Evolutionary conservation across 2,888 invertebrate genomes (phyloP).

Genomic region (Ernsta delagoae): DNA sequence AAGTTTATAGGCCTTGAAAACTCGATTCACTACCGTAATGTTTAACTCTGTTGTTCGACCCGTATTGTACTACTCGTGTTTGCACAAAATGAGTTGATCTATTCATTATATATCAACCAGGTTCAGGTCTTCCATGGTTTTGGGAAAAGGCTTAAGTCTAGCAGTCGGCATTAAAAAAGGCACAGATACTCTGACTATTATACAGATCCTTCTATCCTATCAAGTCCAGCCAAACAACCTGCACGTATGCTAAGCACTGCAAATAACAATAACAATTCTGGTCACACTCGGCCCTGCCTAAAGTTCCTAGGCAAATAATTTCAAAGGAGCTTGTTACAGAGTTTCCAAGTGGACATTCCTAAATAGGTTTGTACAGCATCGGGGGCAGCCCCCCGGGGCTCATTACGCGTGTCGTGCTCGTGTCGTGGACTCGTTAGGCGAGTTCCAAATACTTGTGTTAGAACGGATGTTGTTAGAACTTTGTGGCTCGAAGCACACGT

Average conservation of each 20-base stretch:
- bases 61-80: too few relatives aligned
- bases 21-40: not conserved
- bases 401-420: not conserved
- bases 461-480: slow-evolving; percentile 7
- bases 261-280: too few relatives aligned
- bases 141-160: too few relatives aligned
- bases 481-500: slow-evolving; percentile 3
- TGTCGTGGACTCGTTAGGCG: slow-evolving; percentile 11
- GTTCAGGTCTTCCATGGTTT: too few relatives aligned
- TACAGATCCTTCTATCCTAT: too few relatives aligned
- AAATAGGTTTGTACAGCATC: not conserved
- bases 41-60: too few relatives aligned
- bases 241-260: too few relatives aligned
- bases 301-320: not conserved
- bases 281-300: not conserved
- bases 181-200: too few relatives aligned
- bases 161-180: too few relatives aligned
- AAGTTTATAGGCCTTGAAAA: not conserved
- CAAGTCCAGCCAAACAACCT: too few relatives aligned
- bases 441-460: slow-evolving; percentile 9
- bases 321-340: slow-evolving; percentile 1
- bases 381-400: not conserved
- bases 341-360: not conserved
- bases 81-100: too few relatives aligned
- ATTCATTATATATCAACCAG: too few relatives aligned